Base-by-base conservation (phyloP, 2,113 vertebrate genomes). In the Stigmatopora argus region DNA sequence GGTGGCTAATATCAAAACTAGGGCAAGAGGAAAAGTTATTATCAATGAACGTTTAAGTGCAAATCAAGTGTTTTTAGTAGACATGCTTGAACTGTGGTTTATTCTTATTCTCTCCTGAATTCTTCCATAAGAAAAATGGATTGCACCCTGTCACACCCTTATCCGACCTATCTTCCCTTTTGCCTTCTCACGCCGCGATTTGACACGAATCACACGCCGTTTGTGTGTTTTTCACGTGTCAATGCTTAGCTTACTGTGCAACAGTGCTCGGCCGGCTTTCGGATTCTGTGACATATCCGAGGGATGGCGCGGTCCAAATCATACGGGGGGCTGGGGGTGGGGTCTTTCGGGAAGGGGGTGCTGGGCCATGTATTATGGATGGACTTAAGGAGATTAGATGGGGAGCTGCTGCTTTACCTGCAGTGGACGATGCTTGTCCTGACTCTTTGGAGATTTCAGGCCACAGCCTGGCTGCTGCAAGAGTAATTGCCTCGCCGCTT, bases 401-500 rank as follows among this genome's bases (percentile, higher is more conserved):
- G 75, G 66, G 77, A 79, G 77, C 85, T 31, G 26, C 26, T 81
- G 91, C 94, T 91, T 84, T 92, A 99, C 97, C 96, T 98, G 97
- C 87, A 98, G 91, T 82, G 94, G 94, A 92, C 96, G 95, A 90
- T 98, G 96, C 90, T 99, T 99, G 86, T 99, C 97, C 89, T 92
- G 94, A 91, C 90, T 94, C 91, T 99, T 99, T 90, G 96, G 96
- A 94, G 96, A 98, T 88, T 98, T 99, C 91, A 98, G 85, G 90
- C 95, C 94, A 93, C 94, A 94, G 91, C 94, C 95, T 92, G 98
- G 95, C 90, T 99, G 97, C 85, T 99, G 96, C 90, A 98, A 91
- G 86, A 98, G 94, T 93, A 98, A 93, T 91, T 98, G 96, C 85
- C 96, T 95, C 82, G 96, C 96, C 91, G 94, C 95, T 88, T 99